These are phyloP conservation scores for Alcedo atthis DNA, from an alignment of 2,797 vertebrate species.

Conservation along the genomic window DNA sequence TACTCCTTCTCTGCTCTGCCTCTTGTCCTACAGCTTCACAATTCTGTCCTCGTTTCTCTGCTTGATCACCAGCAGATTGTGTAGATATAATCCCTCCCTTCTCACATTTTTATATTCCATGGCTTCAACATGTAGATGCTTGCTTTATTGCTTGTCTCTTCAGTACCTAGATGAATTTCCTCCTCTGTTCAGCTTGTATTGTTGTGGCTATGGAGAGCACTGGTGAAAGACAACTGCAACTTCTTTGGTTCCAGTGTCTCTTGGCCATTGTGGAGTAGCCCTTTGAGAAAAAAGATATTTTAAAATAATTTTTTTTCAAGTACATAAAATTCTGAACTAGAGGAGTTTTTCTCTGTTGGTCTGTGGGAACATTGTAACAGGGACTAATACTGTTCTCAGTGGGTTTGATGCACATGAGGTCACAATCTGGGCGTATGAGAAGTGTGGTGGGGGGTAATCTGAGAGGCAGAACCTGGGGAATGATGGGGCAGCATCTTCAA, in stretches of 20 bases:
- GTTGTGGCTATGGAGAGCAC: not conserved
- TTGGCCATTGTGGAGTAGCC: not conserved
- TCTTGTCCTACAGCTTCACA: not conserved
- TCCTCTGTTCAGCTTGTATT: not conserved
- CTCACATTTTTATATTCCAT: not conserved
- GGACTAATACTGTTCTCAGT: too few relatives aligned
- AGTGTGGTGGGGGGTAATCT: too few relatives aligned
- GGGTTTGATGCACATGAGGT: too few relatives aligned
- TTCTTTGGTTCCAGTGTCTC: not conserved
- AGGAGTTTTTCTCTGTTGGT: not conserved
- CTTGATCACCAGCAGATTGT: not conserved
- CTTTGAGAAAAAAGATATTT: not conserved
- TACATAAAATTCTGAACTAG: not conserved
- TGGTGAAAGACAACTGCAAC: not conserved
- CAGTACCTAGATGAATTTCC: not conserved
- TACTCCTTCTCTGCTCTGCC: not conserved
- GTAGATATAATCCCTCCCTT: not conserved
- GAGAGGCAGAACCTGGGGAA: too few relatives aligned
- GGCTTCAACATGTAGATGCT: not conserved
- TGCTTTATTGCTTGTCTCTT: not conserved
- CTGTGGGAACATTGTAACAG: not conserved
- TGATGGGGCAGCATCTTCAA: too few relatives aligned
- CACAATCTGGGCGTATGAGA: too few relatives aligned
- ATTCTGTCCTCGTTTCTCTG: not conserved
- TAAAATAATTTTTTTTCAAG: not conserved